Percentiles rank a stretch among this genome's conserved stretches.
These are phyloP conservation scores for Psilopogon haemacephalus DNA, from an alignment of 2,113 vertebrate genomes.

Conservation along the genomic window DNA sequence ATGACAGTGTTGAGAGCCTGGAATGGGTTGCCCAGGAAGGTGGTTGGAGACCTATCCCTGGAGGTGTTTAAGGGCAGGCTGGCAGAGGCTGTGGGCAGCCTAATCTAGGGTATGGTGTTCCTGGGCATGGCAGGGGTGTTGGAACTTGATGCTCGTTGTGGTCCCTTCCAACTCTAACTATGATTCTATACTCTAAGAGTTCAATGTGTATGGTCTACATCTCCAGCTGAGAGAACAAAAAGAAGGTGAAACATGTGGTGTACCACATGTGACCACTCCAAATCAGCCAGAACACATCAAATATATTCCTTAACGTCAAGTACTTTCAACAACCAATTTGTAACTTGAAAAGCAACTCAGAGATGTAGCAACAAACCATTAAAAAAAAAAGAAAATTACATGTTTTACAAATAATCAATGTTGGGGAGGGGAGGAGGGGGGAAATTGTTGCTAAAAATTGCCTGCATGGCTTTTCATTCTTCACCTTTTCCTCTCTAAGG, in stretches of 20 bases:
- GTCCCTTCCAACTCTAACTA: too few species aligned
- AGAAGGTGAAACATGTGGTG: neutral
- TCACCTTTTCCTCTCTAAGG: neutral
- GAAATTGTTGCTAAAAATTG: neutral
- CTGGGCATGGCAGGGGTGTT: too few species aligned
- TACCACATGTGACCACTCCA: neutral
- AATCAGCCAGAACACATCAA: neutral
- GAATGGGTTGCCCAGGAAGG: too few species aligned
- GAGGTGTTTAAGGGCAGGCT: too few species aligned
- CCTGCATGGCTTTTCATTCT: neutral
- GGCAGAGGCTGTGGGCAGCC: too few species aligned
- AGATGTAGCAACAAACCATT: neutral
- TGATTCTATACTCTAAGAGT: too few species aligned
- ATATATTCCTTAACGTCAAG: neutral
- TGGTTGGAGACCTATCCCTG: too few species aligned
- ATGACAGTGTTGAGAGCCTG: too few species aligned
- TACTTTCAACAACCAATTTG: neutral
- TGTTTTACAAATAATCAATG: neutral
- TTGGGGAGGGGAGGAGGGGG: too few species aligned
- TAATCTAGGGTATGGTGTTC: too few species aligned
- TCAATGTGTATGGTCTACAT: neutral
- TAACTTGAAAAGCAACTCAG: neutral
- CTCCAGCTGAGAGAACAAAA: neutral
- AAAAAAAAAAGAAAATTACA: neutral
- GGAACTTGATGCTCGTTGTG: too few species aligned